Evolutionary conservation across 2,797 vertebrate genomes (phyloP).

Genomic region (Austrolebias charrua): DNA sequence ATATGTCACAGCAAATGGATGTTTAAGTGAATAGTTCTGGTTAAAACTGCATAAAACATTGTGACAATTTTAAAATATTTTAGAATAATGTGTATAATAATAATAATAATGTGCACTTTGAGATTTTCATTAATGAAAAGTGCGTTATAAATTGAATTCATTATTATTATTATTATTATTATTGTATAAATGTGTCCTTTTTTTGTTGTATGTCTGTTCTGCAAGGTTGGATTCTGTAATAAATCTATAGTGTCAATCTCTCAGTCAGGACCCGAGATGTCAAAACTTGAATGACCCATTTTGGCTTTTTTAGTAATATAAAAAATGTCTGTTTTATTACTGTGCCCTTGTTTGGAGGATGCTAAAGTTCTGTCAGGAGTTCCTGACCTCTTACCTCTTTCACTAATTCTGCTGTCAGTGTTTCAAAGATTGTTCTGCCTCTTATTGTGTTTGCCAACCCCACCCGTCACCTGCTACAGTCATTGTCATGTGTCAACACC

Average conservation of each 20-base stretch:
- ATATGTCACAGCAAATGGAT: too few species aligned
- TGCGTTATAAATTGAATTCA: too few species aligned
- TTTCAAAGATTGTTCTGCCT: slow-evolving; percentile 34
- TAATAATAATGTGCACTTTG: too few species aligned
- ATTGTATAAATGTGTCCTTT: too few species aligned
- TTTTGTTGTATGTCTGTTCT: slow-evolving; percentile 15
- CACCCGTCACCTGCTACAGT: slow-evolving; percentile 44
- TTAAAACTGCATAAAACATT: too few species aligned
- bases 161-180: too few species aligned
- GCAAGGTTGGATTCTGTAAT: slow-evolving; percentile 20
- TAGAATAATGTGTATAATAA: slow-evolving; percentile 26
- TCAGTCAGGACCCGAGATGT: slow-evolving; percentile 11
- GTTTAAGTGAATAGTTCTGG: too few species aligned
- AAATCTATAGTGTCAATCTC: slow-evolving; percentile 36
- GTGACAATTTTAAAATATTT: slow-evolving; percentile 6
- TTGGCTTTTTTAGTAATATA: slow-evolving; percentile 12
- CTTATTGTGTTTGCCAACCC: slow-evolving; percentile 46
- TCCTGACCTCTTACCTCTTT: not conserved
- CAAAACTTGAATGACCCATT: slow-evolving; percentile 22
- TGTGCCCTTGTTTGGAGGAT: not conserved
- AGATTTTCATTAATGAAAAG: too few species aligned
- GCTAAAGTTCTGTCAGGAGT: too few species aligned
- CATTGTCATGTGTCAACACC: slow-evolving; percentile 48
- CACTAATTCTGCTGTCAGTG: slow-evolving; percentile 12
- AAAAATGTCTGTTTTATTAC: slow-evolving; percentile 21